phyloP scores from a whole-genome alignment of 2,888 invertebrate genomes.

The Idaea dimidiata region DNA sequence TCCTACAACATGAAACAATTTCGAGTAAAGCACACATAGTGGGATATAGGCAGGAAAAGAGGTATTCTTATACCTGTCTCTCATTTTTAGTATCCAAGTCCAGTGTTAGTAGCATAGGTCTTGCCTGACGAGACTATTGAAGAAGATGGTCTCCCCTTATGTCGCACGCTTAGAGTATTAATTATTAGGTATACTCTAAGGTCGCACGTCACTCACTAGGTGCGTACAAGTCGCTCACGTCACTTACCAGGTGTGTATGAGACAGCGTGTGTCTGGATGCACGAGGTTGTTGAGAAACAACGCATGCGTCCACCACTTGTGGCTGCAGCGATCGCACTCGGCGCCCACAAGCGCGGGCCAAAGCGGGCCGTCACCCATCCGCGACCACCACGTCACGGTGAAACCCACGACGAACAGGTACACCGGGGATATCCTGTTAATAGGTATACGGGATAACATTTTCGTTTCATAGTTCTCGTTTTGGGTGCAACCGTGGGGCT shows the following conservation, averaged over 20 bases:
- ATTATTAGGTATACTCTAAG: no score
- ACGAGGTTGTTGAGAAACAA: constrained; percentile 52
- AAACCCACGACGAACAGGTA: constrained; percentile 49
- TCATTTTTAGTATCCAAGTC: not conserved
- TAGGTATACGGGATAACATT: not conserved
- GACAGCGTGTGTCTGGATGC: constrained; percentile 44
- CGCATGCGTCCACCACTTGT: constrained; percentile 54
- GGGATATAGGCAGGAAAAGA: not conserved
- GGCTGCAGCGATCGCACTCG: constrained; percentile 41
- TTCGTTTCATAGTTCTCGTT: not conserved
- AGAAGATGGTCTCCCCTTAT: no score
- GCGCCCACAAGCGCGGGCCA: constrained; percentile 44
- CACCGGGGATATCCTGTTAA: constrained; percentile 46
- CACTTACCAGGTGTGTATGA: constrained; percentile 57
- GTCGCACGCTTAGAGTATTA: no score
- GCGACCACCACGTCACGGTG: constrained; percentile 52
- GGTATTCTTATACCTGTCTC: not conserved
- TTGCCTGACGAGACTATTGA: no score
- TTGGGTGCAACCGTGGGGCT: no score
- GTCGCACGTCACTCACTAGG: no score
- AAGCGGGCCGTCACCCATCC: constrained; percentile 44
- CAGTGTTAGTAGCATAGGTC: not conserved
- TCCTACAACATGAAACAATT: no score
- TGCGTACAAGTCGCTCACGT: no score
- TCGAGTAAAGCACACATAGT: not conserved